Conservation (phyloP, 2,797 vertebrate genomes). For the Gobio occitaniae region DNA sequence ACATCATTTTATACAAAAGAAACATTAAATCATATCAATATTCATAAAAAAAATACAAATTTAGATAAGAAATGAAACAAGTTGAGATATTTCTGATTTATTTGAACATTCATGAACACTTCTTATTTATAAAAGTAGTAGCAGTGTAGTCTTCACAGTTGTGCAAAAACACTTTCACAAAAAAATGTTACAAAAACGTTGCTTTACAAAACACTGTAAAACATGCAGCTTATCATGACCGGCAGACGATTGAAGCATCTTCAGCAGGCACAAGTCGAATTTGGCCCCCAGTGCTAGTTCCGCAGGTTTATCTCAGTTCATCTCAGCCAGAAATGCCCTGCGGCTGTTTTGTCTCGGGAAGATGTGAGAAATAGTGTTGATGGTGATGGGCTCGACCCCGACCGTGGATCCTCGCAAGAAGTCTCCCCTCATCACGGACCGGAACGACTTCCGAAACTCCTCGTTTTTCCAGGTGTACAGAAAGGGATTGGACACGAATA, state of each 20-base stretch:
- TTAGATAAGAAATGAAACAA: not conserved
- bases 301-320: constrained; percentile 43
- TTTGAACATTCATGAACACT: constrained; percentile 17
- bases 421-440: constrained; percentile 76
- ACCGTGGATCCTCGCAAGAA: constrained; percentile 62
- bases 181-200: not conserved
- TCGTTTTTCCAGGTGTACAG: constrained; percentile 90
- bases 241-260: constrained; percentile 42
- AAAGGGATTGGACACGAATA: constrained; percentile 85
- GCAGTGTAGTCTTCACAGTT: constrained; percentile 1
- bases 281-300: not conserved
- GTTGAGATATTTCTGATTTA: constrained; percentile 11
- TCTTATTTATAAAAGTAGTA: constrained; percentile 28
- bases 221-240: constrained; percentile 20
- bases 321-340: constrained; percentile 58
- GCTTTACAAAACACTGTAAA: constrained; percentile 34
- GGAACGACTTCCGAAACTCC: constrained; percentile 84
- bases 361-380: constrained; percentile 61
- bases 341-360: constrained; percentile 64
- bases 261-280: constrained; percentile 11
- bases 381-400: constrained; percentile 60
- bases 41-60: too few relatives aligned
- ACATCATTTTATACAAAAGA: not conserved
- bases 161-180: constrained; percentile 24
- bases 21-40: not conserved